These are phyloP conservation scores for Takifugu flavidus DNA, from an alignment of 2,113 vertebrate species.

Conservation along the genomic window DNA sequence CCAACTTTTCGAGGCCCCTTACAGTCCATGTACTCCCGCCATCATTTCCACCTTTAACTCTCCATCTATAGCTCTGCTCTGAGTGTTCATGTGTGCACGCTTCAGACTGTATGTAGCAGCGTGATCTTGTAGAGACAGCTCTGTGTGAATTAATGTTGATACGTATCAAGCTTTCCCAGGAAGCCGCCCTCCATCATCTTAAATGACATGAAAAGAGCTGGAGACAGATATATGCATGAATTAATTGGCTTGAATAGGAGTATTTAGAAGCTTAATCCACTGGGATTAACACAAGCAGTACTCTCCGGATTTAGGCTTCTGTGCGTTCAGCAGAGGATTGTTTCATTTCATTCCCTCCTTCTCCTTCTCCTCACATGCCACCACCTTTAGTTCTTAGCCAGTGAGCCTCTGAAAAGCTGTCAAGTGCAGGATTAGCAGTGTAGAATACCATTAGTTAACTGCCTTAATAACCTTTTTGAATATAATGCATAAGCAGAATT, in stretches of 20 bases:
- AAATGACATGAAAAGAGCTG: constrained; percentile 68
- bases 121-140: constrained; percentile 49
- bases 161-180: constrained; percentile 58
- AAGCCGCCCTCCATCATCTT: constrained; percentile 68
- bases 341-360: constrained; percentile 62
- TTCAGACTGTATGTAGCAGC: constrained; percentile 48
- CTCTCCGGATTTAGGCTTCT: constrained; percentile 69
- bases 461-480: constrained; percentile 49
- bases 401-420: constrained; percentile 64
- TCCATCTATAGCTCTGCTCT: constrained; percentile 59
- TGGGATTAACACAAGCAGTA: constrained; percentile 66
- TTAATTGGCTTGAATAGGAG: constrained; percentile 78
- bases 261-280: constrained; percentile 78
- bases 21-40: constrained; percentile 41
- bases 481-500: constrained; percentile 35
- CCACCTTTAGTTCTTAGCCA: constrained; percentile 61
- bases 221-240: constrained; percentile 75
- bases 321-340: constrained; percentile 61
- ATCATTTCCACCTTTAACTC: constrained; percentile 51
- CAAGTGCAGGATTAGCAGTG: constrained; percentile 63
- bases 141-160: constrained; percentile 70
- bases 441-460: constrained; percentile 51
- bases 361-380: constrained; percentile 49
- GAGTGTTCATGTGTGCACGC: constrained; percentile 4
- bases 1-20: constrained; percentile 69